phyloP scores from a whole-genome alignment of 2,797 vertebrate genomes.

The Monodelphis domestica region DNA sequence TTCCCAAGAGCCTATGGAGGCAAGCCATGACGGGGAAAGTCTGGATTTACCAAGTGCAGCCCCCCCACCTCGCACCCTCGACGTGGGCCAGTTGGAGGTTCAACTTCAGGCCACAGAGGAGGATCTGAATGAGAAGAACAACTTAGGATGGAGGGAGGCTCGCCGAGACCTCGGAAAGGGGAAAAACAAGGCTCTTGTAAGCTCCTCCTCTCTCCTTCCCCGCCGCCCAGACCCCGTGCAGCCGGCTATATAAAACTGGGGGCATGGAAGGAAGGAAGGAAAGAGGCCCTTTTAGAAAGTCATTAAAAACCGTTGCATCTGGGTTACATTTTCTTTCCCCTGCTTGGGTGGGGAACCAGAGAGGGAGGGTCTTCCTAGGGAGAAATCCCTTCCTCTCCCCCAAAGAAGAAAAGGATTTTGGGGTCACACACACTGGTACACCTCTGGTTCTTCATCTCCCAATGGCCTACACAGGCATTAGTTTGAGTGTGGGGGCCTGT shows the following conservation, averaged over 20 bases:
- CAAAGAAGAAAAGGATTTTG: too few relatives aligned
- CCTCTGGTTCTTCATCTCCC: background rate
- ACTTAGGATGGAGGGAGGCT: background rate
- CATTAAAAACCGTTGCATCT: background rate
- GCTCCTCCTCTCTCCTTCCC: slow-evolving; percentile 71
- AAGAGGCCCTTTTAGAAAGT: background rate
- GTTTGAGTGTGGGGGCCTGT: background rate
- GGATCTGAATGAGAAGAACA: background rate
- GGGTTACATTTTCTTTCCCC: background rate
- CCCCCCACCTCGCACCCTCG: background rate
- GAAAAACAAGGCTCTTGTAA: slow-evolving; percentile 65
- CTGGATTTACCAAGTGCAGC: background rate
- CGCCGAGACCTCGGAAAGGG: slow-evolving; percentile 57
- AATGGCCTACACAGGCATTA: background rate
- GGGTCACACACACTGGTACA: background rate
- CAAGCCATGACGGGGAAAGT: background rate
- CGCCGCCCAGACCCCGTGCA: slow-evolving; percentile 35
- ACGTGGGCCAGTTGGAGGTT: background rate
- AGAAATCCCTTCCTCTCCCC: background rate
- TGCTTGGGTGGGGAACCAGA: background rate
- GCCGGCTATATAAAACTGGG: slow-evolving; percentile 36
- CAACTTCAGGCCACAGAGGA: background rate
- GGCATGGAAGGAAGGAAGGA: slow-evolving; percentile 50
- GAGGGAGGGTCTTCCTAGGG: background rate
- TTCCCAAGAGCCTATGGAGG: background rate